phyloP scores from a whole-genome alignment of 2,888 invertebrate genomes.

The Caenorhabditis japonica region DNA sequence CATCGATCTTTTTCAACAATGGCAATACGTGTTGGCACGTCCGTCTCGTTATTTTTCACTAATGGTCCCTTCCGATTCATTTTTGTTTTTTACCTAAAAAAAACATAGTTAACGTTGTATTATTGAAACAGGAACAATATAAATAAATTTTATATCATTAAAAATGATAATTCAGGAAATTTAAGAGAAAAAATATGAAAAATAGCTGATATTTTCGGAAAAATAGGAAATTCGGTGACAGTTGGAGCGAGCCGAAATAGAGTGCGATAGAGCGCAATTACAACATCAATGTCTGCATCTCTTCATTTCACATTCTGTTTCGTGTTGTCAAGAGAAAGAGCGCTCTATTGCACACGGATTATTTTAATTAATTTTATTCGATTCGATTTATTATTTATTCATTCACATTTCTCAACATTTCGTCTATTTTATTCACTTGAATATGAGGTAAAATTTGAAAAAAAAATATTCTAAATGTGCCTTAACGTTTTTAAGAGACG shows the following conservation, averaged over 20 bases:
- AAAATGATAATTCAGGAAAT: background rate
- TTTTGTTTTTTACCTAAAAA: conserved; percentile 26
- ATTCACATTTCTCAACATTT: conserved; percentile 3
- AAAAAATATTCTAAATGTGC: background rate
- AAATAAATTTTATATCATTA: background rate
- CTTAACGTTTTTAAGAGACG: too few relatives aligned
- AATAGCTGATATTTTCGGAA: background rate
- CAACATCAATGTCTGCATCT: conserved; percentile 25
- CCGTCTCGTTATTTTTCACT: conserved; percentile 58
- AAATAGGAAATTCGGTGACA: background rate
- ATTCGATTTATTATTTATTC: background rate
- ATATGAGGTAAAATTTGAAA: conserved; percentile 23
- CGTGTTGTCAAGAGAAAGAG: conserved; percentile 17
- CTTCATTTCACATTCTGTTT: conserved; percentile 5
- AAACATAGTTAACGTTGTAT: too few relatives aligned
- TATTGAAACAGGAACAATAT: too few relatives aligned
- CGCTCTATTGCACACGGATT: conserved; percentile 10
- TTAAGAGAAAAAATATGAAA: conserved; percentile 3
- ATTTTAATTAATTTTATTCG: conserved; percentile 11
- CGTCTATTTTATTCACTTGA: background rate
- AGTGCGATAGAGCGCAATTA: conserved; percentile 25
- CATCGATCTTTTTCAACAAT: conserved; percentile 85
- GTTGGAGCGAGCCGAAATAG: conserved; percentile 3
- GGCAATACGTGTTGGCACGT: conserved; percentile 70
- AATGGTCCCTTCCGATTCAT: conserved; percentile 58